Evolutionary conservation across 2,113 vertebrate species (phyloP), one percentile per base, ranked within the genome.

Genomic region (Apeltes quadracus): DNA sequence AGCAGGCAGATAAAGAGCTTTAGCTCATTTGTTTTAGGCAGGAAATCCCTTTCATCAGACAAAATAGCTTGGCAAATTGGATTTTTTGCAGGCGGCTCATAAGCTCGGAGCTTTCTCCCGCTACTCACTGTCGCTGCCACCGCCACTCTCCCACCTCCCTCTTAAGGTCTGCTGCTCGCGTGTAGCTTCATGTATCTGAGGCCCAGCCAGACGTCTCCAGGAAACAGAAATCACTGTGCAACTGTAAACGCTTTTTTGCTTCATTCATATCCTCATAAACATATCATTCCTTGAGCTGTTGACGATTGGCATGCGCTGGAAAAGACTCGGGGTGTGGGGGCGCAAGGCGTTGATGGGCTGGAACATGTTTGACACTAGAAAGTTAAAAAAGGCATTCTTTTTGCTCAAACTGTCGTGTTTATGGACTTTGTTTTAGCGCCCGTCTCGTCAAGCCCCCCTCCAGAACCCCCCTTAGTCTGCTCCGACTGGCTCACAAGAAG

Each of bases 21-120:
- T 79, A 73, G 87, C 75, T 81, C 81, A 48, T 91, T 90, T 83
- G 81, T 89, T 84, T 82, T 67, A 75, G 83, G 70, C 57, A 25
- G 57, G 69, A 90, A 91, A 90, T 91, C 84, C 84, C 53, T 81
- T 70, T 82, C 84, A 90, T 91, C 82, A 85, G 55, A 83, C 86
- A 72, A 86, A 90, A 89, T 73, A 75, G 53, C 73, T 78, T 54
- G 56, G 81, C 78, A 92, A 89, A 91, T 61, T 90, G 85, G 88
- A 90, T 89, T 91, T 88, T 55, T 29, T 41, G 36, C 34, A 81
- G 65, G 77, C 84, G 9, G 70, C 71, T 65, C 70, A 66, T 82
- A 81, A 87, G 80, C 81, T 75, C 14, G 44, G 69, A 68, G 72
- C 66, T 50, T 59, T 25, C 51, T 34, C 61, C 44, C 64, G 63